Evolutionary conservation across 1,140 invertebrate genomes (phyloP).

Genomic region (Gyrodactylus bullatarudis): DNA sequence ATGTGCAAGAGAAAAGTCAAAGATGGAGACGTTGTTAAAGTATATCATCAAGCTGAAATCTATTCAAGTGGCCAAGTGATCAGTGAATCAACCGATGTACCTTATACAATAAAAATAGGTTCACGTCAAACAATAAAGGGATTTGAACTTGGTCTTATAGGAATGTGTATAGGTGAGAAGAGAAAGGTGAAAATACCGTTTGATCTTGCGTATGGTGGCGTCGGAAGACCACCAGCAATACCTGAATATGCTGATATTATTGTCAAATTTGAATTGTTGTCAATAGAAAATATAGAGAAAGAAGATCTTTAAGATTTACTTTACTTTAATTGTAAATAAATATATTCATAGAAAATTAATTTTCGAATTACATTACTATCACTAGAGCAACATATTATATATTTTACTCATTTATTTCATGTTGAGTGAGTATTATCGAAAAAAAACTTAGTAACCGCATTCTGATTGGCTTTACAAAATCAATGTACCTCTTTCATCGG

Average conservation of each 20-base stretch:
- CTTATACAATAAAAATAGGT: neutral
- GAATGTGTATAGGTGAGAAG: constrained; percentile 7
- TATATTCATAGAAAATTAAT: too few relatives aligned
- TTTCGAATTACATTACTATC: too few relatives aligned
- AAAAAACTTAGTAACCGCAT: too few relatives aligned
- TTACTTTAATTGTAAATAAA: too few relatives aligned
- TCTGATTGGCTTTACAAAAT: too few relatives aligned
- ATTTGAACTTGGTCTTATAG: neutral
- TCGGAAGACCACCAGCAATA: neutral
- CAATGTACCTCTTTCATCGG: too few relatives aligned
- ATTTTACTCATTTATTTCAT: too few relatives aligned
- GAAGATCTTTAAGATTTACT: too few relatives aligned
- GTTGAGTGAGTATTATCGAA: too few relatives aligned
- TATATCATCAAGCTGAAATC: neutral
- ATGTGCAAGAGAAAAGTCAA: neutral
- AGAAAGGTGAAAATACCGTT: neutral
- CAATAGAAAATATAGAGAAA: too few relatives aligned
- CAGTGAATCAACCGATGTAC: neutral
- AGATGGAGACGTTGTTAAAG: neutral
- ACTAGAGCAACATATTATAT: too few relatives aligned
- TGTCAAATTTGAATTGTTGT: constrained; percentile 7
- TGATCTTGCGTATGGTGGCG: constrained; percentile 3
- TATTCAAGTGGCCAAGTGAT: neutral
- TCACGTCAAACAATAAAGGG: neutral
- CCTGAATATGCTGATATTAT: neutral